phyloP scores from a whole-genome alignment of 2,888 invertebrate species.

The Lepidonotus clava region DNA sequence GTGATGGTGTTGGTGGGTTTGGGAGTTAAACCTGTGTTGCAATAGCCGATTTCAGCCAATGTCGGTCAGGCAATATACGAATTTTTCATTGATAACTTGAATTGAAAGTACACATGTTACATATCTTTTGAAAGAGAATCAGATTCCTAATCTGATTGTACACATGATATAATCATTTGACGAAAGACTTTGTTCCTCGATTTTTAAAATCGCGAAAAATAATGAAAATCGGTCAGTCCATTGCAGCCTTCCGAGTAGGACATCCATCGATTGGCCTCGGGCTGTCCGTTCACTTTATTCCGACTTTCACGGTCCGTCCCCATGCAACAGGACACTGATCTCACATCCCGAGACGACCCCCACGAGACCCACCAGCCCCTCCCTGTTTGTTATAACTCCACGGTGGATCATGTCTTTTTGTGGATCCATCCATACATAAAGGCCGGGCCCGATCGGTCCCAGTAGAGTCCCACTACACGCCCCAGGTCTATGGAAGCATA shows the following conservation, averaged over 20 bases:
- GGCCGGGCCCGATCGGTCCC: neutral
- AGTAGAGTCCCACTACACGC: neutral
- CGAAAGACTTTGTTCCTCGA: too few relatives aligned
- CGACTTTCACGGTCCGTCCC: neutral
- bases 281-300: neutral
- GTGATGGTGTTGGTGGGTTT: neutral
- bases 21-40: too few relatives aligned
- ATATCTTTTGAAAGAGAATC: too few relatives aligned
- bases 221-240: too few relatives aligned
- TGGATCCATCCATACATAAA: neutral
- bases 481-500: conserved; percentile 16
- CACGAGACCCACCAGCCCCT: neutral
- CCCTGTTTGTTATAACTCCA: neutral
- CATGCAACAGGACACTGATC: neutral
- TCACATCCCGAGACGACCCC: neutral
- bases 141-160: too few relatives aligned
- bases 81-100: too few relatives aligned
- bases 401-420: neutral
- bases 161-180: too few relatives aligned
- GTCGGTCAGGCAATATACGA: too few relatives aligned
- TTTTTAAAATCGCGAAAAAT: too few relatives aligned
- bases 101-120: too few relatives aligned
- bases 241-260: too few relatives aligned
- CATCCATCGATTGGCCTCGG: neutral
- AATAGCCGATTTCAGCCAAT: too few relatives aligned